Conservation (phyloP, 2,113 vertebrate genomes). For the Struthio camelus region DNA sequence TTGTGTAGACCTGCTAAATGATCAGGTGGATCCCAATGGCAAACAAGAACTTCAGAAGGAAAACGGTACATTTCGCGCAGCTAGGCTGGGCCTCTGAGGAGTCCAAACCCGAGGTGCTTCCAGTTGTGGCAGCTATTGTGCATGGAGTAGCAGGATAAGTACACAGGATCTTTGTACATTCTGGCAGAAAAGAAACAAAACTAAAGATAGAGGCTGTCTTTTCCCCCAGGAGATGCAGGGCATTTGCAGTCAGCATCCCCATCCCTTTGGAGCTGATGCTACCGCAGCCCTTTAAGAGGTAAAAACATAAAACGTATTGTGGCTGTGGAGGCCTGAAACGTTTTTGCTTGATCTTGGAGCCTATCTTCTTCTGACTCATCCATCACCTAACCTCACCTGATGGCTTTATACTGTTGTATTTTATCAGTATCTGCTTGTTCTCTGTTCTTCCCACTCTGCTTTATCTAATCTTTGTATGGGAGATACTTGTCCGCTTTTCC, state of each 20-base stretch:
- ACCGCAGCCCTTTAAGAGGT: fast-evolving
- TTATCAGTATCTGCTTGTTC: background rate
- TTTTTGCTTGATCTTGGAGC: background rate
- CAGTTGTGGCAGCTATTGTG: background rate
- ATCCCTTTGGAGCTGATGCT: background rate
- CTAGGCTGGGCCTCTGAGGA: fast-evolving
- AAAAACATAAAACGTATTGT: background rate
- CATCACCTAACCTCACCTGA: background rate
- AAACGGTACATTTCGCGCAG: background rate
- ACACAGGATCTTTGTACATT: fast-evolving
- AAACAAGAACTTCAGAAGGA: background rate
- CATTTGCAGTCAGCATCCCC: background rate
- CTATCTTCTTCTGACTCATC: background rate
- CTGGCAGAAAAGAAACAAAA: background rate
- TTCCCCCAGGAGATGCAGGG: background rate
- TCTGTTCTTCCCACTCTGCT: background rate
- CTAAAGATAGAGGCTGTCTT: background rate
- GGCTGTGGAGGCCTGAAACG: background rate
- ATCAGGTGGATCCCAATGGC: background rate
- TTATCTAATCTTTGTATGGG: background rate
- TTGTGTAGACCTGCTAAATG: background rate
- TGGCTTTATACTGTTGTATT: background rate
- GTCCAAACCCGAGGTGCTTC: background rate
- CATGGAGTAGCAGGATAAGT: background rate
- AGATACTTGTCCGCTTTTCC: background rate